These are phyloP conservation scores for Ochropleura leucogaster DNA, from an alignment of 2,888 invertebrate species.

Conservation along the genomic window DNA sequence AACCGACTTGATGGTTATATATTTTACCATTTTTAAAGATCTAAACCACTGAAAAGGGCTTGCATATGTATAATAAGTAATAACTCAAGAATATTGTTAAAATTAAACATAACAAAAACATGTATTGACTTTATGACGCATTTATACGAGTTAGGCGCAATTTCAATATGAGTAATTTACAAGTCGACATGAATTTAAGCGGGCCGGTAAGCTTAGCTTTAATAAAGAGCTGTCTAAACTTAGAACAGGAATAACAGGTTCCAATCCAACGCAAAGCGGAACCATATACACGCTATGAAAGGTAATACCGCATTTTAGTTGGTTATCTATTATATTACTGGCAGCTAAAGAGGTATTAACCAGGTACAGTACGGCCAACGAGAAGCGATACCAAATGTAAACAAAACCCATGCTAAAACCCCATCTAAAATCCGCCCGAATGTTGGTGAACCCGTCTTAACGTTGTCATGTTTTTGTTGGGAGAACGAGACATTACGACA, in stretches of 20 bases:
- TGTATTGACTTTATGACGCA: constrained; percentile 16
- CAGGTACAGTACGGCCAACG: too few relatives aligned
- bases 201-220: constrained; percentile 1
- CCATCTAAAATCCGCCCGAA: too few relatives aligned
- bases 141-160: constrained; percentile 1
- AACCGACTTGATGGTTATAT: too few relatives aligned
- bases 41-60: too few relatives aligned
- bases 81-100: too few relatives aligned
- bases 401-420: too few relatives aligned
- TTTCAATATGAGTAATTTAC: constrained; percentile 26
- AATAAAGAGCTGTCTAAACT: constrained; percentile 28
- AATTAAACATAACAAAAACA: neutral
- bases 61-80: too few relatives aligned
- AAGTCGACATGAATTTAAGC: constrained; percentile 17
- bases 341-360: neutral
- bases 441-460: too few relatives aligned
- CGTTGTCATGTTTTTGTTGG: too few relatives aligned
- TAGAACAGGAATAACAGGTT: constrained; percentile 46
- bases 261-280: constrained; percentile 13
- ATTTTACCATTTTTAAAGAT: too few relatives aligned
- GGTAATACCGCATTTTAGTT: constrained; percentile 30
- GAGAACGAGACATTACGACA: too few relatives aligned
- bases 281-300: constrained; percentile 27
- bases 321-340: neutral
- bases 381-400: too few relatives aligned